Evolutionary conservation across 2,113 vertebrate genomes (phyloP).

Genomic region (Alaudala cheleensis): DNA sequence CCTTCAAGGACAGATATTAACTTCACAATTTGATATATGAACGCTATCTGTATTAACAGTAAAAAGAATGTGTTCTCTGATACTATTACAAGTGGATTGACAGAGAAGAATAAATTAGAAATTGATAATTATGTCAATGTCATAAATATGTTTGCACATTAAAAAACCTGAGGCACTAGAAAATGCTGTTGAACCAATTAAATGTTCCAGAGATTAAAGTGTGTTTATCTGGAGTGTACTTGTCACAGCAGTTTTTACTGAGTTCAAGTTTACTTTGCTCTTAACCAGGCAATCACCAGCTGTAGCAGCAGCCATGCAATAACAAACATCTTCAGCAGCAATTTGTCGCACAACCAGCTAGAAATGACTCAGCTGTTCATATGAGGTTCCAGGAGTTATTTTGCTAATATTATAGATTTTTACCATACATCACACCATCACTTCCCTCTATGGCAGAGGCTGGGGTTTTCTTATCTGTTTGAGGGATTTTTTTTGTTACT

Average conservation of each 20-base stretch:
- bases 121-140: background rate
- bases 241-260: background rate
- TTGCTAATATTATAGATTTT: background rate
- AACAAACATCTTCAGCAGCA: background rate
- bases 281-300: background rate
- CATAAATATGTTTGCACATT: background rate
- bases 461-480: background rate
- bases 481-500: background rate
- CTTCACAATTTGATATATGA: background rate
- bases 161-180: background rate
- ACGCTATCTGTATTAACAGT: background rate
- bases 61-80: background rate
- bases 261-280: conserved; percentile 19
- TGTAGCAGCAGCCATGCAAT: background rate
- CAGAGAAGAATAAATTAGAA: background rate
- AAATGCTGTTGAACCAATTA: conserved; percentile 14
- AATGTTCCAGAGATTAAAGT: background rate
- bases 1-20: background rate
- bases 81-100: background rate
- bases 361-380: background rate
- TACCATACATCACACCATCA: background rate
- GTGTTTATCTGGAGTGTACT: conserved; percentile 5
- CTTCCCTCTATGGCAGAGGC: accelerated
- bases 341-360: background rate
- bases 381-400: background rate